Evolutionary conservation across 2,113 vertebrate species (phyloP).

Genomic region (Lophochroa leadbeateri): DNA sequence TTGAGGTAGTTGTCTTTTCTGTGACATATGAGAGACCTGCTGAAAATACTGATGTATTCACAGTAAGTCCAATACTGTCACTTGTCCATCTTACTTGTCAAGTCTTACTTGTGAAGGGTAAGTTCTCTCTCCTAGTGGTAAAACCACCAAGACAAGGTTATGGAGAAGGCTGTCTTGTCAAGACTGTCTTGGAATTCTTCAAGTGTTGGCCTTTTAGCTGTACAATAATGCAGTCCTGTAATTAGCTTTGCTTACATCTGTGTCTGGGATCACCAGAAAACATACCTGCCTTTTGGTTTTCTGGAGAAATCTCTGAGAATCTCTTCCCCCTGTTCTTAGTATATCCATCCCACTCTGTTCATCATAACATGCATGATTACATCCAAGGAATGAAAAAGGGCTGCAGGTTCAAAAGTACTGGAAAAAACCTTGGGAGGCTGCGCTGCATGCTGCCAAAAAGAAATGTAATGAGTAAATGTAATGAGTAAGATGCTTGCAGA

Average conservation of each 20-base stretch:
- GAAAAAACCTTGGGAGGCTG: not conserved
- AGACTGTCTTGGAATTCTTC: not conserved
- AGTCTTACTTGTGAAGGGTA: not conserved
- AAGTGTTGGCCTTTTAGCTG: not conserved
- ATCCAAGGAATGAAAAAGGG: not conserved
- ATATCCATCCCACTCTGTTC: not conserved
- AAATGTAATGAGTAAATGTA: accelerated
- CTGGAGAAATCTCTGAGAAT: not conserved
- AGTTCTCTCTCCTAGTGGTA: not conserved
- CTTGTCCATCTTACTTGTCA: not conserved
- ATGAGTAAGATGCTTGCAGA: not conserved
- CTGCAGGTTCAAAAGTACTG: not conserved
- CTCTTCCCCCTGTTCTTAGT: not conserved
- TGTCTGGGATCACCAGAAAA: not conserved
- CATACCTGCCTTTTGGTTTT: not conserved
- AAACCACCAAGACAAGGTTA: not conserved
- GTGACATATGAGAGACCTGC: not conserved
- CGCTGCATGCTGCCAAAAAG: not conserved
- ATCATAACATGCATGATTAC: accelerated
- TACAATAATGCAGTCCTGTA: not conserved
- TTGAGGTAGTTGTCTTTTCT: not conserved
- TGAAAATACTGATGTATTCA: not conserved
- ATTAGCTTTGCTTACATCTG: not conserved
- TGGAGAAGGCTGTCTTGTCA: not conserved
- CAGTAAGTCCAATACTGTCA: not conserved